Base-by-base conservation (phyloP, 1,140 invertebrate genomes). In the Drosophila seguyi region DNA sequence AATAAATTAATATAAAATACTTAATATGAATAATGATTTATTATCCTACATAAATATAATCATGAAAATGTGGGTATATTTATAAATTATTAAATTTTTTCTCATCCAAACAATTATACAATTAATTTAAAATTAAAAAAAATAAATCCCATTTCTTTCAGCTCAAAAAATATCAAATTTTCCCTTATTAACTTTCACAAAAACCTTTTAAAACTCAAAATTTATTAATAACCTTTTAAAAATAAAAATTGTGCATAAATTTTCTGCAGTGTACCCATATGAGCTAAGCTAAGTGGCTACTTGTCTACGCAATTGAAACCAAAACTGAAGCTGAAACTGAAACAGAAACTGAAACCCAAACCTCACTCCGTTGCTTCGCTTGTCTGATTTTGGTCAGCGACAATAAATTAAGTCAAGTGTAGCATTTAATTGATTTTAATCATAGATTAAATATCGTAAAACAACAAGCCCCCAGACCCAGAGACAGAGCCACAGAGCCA, bases 401-500 rank as follows among this genome's bases (percentile, higher is more conserved):
- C 85, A 90, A 88, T 88, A 90, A 88, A 88, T 88, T 90, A 88
- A 88, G 85, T 79, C 85, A 78, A 88, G 85, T 88, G 85, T 90
- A 88, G 85, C 81, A 79, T 85, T 88, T 88, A 88, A 88, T 88
- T 88, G 85, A 88, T 88, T 88, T 85, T 90, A 85, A 90, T 90
- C 85, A 90, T 90, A 90, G 85, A 90, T 90, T 90, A 90, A 90
- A 85, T 90, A 90, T 90, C 85, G 86, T 90, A 84, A 82, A 88
- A 81, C 69, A 87, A 87, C 76, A 73, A 58, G 57, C 25, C 25
- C 22, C 22, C 14, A 47, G 11, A 25, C 44, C 44, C 39, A 14
- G 42, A 22, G 31, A 4, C 29, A 11, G 8, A 31, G 29, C 29
- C n/a, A n/a, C 29, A 31, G 8, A 4, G 29, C 31, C 31, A 27